phyloP scores from a whole-genome alignment of 1,140 invertebrate genomes.

The Leptinotarsa defecta region DNA sequence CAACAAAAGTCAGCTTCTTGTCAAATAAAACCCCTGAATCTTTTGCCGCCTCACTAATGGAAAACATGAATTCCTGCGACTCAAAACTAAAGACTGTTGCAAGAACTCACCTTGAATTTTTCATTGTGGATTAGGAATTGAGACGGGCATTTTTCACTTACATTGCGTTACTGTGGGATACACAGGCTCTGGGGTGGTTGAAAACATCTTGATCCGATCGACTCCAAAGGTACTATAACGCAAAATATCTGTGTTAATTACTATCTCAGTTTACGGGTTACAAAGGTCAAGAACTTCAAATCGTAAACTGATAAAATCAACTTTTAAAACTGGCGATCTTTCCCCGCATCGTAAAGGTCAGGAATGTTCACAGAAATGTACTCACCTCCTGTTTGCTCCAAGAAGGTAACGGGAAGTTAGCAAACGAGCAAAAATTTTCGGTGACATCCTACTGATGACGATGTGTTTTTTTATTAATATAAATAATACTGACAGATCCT shows the following conservation, averaged over 20 bases:
- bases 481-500: too few species aligned
- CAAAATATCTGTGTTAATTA: neutral
- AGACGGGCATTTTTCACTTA: neutral
- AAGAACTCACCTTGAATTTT: too few species aligned
- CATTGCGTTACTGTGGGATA: neutral
- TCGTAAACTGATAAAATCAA: neutral
- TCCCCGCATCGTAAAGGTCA: neutral
- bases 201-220: neutral
- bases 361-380: neutral
- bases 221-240: neutral
- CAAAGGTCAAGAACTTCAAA: slow-evolving; percentile 6
- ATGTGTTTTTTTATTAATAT: too few species aligned
- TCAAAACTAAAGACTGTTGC: too few species aligned
- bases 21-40: too few species aligned
- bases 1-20: too few species aligned
- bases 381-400: neutral
- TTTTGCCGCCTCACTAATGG: too few species aligned
- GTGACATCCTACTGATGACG: neutral
- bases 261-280: neutral
- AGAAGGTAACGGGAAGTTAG: neutral
- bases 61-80: too few species aligned
- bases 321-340: neutral
- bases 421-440: neutral
- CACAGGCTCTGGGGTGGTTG: neutral
- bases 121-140: too few species aligned